A percentile compares a stretch with the other conserved stretches of the same genome.
Conservation (phyloP, 2,113 vertebrate genomes). For the Toxotes jaculatrix region DNA sequence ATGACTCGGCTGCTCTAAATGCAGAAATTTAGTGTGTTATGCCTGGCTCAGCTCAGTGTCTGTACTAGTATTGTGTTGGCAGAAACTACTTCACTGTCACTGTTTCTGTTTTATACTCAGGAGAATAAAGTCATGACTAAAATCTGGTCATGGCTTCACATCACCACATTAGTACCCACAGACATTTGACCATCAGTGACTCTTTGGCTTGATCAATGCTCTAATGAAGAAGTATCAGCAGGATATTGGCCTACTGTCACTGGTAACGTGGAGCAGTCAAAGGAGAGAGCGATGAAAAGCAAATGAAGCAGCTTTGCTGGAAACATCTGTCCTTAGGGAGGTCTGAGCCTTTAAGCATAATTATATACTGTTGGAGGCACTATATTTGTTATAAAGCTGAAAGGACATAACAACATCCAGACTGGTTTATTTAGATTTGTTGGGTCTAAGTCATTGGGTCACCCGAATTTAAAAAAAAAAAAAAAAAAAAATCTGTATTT, state of each 20-base stretch:
- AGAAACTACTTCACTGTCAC: neutral
- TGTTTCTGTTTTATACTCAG: neutral
- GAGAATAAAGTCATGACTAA: neutral
- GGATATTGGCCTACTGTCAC: constrained; percentile 77
- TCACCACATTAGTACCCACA: constrained; percentile 39
- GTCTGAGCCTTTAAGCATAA: constrained; percentile 47
- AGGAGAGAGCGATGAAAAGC: constrained; percentile 61
- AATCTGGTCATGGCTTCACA: constrained; percentile 15
- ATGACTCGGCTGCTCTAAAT: constrained; percentile 44
- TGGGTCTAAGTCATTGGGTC: neutral
- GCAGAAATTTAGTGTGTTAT: constrained; percentile 17
- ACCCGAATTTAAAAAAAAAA: too few species aligned
- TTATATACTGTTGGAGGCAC: constrained; percentile 40
- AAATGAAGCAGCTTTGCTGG: constrained; percentile 66
- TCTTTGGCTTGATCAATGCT: constrained; percentile 73
- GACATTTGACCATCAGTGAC: constrained; percentile 53
- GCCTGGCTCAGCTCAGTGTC: constrained; percentile 5
- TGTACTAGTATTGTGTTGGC: neutral
- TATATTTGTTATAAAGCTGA: constrained; percentile 27
- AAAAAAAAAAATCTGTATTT: neutral
- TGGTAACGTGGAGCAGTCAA: constrained; percentile 65
- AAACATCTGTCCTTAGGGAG: constrained; percentile 70
- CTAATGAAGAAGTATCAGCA: constrained; percentile 75
- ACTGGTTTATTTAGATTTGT: neutral
- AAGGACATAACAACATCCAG: constrained; percentile 5